Evolutionary conservation across 2,113 vertebrate genomes (phyloP).

Genomic region (Elaphurus davidianus): DNA sequence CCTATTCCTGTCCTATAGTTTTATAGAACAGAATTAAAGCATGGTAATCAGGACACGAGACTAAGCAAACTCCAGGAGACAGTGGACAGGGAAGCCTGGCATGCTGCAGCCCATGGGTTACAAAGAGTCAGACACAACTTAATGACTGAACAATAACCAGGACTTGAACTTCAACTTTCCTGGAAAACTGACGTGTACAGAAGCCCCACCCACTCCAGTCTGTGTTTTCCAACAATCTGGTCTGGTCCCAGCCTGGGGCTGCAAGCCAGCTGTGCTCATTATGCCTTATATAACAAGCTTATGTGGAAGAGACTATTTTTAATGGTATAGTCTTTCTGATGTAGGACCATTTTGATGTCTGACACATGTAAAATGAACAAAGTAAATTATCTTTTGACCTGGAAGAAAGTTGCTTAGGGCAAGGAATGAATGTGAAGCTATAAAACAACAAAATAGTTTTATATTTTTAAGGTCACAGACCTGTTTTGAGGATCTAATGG

Average conservation of each 20-base stretch:
- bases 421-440: not conserved
- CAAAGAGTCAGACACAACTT: not conserved
- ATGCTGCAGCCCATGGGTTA: not conserved
- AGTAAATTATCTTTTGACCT: slow-evolving; percentile 3
- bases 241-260: not conserved
- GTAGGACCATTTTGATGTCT: not conserved
- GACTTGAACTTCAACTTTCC: not conserved
- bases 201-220: not conserved
- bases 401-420: not conserved
- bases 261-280: not conserved
- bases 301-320: not conserved
- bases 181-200: not conserved
- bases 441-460: not conserved
- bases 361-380: not conserved
- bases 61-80: not conserved
- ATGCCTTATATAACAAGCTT: not conserved
- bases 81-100: not conserved
- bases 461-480: not conserved
- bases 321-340: not conserved
- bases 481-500: not conserved
- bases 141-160: not conserved
- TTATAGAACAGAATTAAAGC: not conserved
- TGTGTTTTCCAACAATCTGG: not conserved
- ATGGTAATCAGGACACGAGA: not conserved
- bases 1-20: not conserved